These are phyloP conservation scores for Lepisosteus oculatus DNA, from an alignment of 2,113 vertebrate genomes.

Conservation along the genomic window DNA sequence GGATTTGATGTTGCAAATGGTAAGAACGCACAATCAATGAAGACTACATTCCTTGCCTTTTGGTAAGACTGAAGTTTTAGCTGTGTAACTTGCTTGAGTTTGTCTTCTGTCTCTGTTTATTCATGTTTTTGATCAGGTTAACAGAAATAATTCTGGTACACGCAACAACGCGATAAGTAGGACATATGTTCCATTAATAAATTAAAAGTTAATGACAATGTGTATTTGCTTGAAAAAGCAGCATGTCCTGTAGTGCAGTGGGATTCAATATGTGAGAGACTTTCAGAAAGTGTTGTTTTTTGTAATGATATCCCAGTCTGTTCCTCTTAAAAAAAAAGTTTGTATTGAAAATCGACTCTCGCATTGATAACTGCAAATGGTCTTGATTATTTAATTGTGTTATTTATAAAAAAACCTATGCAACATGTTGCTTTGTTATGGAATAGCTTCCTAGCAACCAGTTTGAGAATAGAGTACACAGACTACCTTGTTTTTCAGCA, in stretches of 20 bases:
- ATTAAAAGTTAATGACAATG: conserved; percentile 27
- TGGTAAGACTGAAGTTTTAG: conserved; percentile 7
- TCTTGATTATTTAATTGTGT: no score
- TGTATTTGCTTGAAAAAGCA: conserved; percentile 21
- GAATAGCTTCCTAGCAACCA: no score
- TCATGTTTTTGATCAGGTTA: conserved; percentile 39
- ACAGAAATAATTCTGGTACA: conserved; percentile 47
- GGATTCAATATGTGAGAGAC: conserved; percentile 1
- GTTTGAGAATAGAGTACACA: no score
- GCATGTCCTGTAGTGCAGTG: conserved; percentile 7
- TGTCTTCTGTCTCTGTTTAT: conserved; percentile 8
- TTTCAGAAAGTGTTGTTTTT: conserved; percentile 1
- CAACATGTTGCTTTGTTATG: no score
- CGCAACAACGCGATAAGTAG: conserved; percentile 26
- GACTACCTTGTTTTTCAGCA: no score
- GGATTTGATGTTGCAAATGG: no score
- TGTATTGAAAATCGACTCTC: no score
- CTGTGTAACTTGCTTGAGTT: background rate
- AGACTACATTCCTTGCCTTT: background rate
- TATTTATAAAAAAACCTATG: no score
- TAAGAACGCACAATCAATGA: no score
- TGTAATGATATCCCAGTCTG: no score
- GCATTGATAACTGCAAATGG: no score
- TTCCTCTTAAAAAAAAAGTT: no score
- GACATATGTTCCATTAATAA: conserved; percentile 35